These are phyloP conservation scores for Neopipo cinnamomea DNA, from an alignment of 2,113 vertebrate genomes.

Conservation along the genomic window DNA sequence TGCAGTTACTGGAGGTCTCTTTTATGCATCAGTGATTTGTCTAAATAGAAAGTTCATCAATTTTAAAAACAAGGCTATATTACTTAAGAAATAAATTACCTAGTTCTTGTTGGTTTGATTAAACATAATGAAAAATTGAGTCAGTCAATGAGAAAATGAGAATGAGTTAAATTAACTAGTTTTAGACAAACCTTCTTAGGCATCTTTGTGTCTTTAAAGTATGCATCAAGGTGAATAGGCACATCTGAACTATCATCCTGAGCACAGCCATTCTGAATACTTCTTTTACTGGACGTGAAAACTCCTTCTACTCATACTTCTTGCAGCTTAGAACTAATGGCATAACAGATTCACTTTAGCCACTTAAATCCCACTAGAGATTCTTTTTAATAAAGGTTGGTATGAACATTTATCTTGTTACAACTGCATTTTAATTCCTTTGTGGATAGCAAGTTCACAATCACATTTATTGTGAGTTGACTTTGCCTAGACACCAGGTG, in stretches of 20 bases:
- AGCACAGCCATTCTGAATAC: neutral
- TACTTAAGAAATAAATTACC: constrained; percentile 56
- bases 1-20: neutral
- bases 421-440: neutral
- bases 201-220: neutral
- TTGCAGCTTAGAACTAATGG: neutral
- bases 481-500: neutral
- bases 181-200: neutral
- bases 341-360: neutral
- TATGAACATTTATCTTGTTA: neutral
- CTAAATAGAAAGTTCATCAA: constrained; percentile 21
- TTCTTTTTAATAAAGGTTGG: neutral
- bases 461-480: neutral
- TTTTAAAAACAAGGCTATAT: neutral
- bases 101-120: constrained; percentile 9
- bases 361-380: neutral
- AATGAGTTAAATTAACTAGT: neutral
- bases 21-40: neutral
- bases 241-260: neutral
- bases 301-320: neutral
- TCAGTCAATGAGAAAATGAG: neutral
- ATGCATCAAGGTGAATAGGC: neutral
- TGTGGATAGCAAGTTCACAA: neutral
- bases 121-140: constrained; percentile 21
- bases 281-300: neutral